Evolutionary conservation across 2,113 vertebrate genomes (phyloP), one percentile per base, ranked within the genome.

Genomic region (Archilochus colubris): DNA sequence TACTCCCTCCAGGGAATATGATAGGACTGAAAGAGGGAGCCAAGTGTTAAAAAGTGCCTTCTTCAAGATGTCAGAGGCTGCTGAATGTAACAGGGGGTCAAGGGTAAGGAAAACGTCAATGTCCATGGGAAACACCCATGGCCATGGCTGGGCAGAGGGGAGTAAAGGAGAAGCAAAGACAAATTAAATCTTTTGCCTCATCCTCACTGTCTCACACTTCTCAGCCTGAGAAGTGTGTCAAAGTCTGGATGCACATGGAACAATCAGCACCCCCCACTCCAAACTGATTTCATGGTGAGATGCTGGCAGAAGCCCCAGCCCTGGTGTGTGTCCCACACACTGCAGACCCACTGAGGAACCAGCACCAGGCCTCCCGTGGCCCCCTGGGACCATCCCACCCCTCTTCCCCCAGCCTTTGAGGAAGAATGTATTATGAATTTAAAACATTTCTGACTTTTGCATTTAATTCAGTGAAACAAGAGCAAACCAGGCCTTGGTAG

Each of bases 311-410:
- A 31, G 25, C 12, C 38, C 6, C 10, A 46, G 78, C 17, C 36
- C 19, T 20, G 23, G 16, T 6, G 30, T 3, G 4, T 12, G 43
- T 12, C 66, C 25, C 3, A 0, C 40, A 3, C 0, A 3, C 57
- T 86, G 59, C 77, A 27, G 28, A 36, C 2, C n/a, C 12, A 1
- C 43, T 0, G 0, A 62, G 55, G 43, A 78, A 30, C 28, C 74
- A 69, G 28, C 36, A 31, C 14, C 10, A 6, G 23, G 36, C 30
- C 64, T 63, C 27, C 1, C 3, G 1, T 6, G 6, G 27, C 43
- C 59, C 38, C 59, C 38, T 55, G 36, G 10, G n/a, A 27, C 48
- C 1, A 6, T 12, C 7, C 10, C 33, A 19, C 63, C 30, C 38
- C 5, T 2, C 15, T 8, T 88, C 50, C 5, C 46, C 24, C 69